Percentiles rank a stretch among this genome's conserved stretches.
Evolutionary conservation across 2,888 invertebrate genomes (phyloP).

Genomic region (Copidosoma aretas): DNA sequence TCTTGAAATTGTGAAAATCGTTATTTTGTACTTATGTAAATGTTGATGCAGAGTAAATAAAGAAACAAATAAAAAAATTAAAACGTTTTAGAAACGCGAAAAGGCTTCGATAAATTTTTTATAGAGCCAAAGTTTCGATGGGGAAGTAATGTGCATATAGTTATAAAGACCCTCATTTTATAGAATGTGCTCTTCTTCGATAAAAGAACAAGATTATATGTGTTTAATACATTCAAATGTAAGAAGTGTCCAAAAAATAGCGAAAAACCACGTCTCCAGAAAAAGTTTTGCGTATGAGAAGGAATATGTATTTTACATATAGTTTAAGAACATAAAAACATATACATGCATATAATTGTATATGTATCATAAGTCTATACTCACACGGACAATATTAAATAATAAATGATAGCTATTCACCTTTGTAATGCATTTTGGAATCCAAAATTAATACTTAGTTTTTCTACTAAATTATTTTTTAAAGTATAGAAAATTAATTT

Average conservation of each 20-base stretch:
- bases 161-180: slow-evolving; percentile 33
- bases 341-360: slow-evolving; percentile 14
- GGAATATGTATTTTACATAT: slow-evolving; percentile 33
- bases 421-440: neutral
- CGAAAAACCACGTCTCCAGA: slow-evolving; percentile 5
- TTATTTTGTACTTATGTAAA: slow-evolving; percentile 37
- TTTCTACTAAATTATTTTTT: too few species aligned
- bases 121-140: slow-evolving; percentile 16
- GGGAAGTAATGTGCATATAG: slow-evolving; percentile 25
- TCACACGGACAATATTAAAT: slow-evolving; percentile 33
- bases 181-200: slow-evolving; percentile 23
- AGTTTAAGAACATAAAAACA: slow-evolving; percentile 16
- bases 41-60: slow-evolving; percentile 13
- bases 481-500: too few species aligned
- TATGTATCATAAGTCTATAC: slow-evolving; percentile 24
- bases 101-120: slow-evolving; percentile 16
- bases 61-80: neutral
- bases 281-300: slow-evolving; percentile 11
- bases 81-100: slow-evolving; percentile 1
- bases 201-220: slow-evolving; percentile 3
- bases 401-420: slow-evolving; percentile 11
- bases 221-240: neutral
- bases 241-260: slow-evolving; percentile 1
- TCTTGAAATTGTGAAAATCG: neutral
- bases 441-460: too few species aligned